A percentile compares a stretch with the other conserved stretches of the same genome.
Evolutionary conservation across 1,140 invertebrate species (phyloP).

Genomic region (Tigriopus japonicus): DNA sequence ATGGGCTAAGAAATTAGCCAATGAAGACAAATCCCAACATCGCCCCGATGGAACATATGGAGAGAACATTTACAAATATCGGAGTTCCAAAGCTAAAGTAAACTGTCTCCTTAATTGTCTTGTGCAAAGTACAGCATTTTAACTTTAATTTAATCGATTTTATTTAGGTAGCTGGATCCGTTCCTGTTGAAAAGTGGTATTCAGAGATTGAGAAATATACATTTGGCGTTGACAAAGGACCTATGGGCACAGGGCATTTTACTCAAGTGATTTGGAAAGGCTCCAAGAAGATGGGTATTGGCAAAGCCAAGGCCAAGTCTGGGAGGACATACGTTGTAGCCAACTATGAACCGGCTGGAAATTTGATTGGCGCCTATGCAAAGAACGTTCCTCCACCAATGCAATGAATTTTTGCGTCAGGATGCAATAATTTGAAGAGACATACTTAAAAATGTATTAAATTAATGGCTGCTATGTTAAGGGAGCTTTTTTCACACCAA

Average conservation of each 20-base stretch:
- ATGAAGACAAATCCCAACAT: conserved; percentile 46
- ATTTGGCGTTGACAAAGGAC: conserved; percentile 22
- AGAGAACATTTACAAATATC: conserved; percentile 55
- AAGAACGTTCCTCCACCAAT: conserved; percentile 36
- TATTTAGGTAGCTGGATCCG: no score
- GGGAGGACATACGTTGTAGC: conserved; percentile 56
- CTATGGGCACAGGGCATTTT: conserved; percentile 39
- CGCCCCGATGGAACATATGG: conserved; percentile 41
- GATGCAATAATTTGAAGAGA: no score
- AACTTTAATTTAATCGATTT: no score
- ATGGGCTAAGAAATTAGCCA: conserved; percentile 55
- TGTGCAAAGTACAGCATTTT: no score
- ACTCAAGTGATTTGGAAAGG: conserved; percentile 57
- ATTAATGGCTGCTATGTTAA: no score
- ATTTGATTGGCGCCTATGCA: conserved; percentile 46
- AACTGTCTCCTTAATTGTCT: no score
- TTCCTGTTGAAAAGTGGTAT: conserved; percentile 57
- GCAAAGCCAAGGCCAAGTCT: conserved; percentile 34
- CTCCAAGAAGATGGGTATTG: conserved; percentile 49
- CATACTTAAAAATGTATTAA: no score
- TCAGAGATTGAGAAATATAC: conserved; percentile 24
- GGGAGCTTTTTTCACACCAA: no score
- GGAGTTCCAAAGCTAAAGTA: conserved; percentile 49
- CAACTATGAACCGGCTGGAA: conserved; percentile 68
- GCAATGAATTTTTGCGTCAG: neutral